Evolutionary conservation across 2,888 invertebrate species (phyloP), one percentile per base, ranked within the genome.

Genomic region (Drosophila fungiperda): DNA sequence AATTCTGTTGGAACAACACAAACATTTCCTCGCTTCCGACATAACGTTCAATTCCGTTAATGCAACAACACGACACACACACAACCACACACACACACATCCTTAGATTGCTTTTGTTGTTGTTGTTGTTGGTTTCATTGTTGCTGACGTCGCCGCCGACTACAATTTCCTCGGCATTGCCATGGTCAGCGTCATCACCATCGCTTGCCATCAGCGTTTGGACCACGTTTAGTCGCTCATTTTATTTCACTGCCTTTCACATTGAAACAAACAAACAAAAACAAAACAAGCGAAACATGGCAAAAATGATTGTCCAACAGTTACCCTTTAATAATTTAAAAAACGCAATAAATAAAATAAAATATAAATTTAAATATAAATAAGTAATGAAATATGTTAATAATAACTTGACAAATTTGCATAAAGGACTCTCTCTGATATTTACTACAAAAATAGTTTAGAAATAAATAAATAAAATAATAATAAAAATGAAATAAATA

Each of bases 11-110:
- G 71, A 88, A 73, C 84, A 68, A 89, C 53, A 79, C 76, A 65
- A 90, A 84, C 90, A 90, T 84, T 90, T 87, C 80, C 90, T 82
- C 75, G 75, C 89, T 80, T 87, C 89, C 87, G 87, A 89, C 89
- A 87, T 84, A 78, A 73, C 82, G 80, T 87, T 87, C 87, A 90
- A 87, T 87, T 87, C 89, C 90, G 90, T 89, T 87, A 87, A 89
- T 89, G 89, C 87, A 90, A 77, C 80, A 84, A 78, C 65, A 60
- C 77, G 67, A 52, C 9, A 54, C 12, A 15, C 12, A 26, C 23
- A 48, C 49, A 29, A n/a, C n/a, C 29, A 66, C 29, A 45, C 68
- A 29, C 36, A 66, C 23, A 65, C 49, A 54, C 20, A 55, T 50
- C n/a, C 55, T 60, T 55, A 64, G 45, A 70, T 62, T 68, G 54